These are phyloP conservation scores for Cyanoramphus novaezelandiae DNA, from an alignment of 2,113 vertebrate genomes.

Conservation along the genomic window DNA sequence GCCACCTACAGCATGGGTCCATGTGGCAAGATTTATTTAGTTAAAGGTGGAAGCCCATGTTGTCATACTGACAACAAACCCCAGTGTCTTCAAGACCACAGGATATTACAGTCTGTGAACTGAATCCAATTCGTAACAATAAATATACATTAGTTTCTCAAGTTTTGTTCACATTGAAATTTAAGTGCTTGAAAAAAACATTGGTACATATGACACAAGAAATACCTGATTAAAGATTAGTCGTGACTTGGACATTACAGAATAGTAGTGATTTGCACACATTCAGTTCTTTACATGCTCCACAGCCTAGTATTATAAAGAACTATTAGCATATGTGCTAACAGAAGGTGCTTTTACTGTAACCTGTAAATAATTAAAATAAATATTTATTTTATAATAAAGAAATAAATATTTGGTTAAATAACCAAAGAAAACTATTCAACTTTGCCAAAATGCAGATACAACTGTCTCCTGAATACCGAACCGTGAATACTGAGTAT, in stretches of 20 bases:
- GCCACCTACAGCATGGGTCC: neutral
- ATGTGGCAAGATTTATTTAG: neutral
- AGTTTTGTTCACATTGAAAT: neutral
- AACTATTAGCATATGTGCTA: neutral
- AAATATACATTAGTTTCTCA: neutral
- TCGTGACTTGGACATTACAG: neutral
- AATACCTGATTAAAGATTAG: neutral
- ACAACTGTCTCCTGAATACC: neutral
- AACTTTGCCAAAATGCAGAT: neutral
- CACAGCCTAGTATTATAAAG: neutral
- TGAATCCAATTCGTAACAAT: neutral
- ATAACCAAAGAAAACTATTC: neutral
- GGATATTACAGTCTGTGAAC: neutral
- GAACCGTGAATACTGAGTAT: neutral
- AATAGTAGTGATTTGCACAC: fast-evolving
- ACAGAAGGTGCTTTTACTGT: neutral
- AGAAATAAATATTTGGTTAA: no score
- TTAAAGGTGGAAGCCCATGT: neutral
- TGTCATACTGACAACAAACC: neutral
- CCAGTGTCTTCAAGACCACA: neutral
- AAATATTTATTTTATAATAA: no score
- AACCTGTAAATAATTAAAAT: neutral
- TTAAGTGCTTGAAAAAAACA: neutral
- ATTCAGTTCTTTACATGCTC: neutral
- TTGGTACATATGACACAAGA: neutral